Evolutionary conservation across 2,113 vertebrate species (phyloP), one percentile per base, ranked within the genome.

Genomic region (Morone chrysops): DNA sequence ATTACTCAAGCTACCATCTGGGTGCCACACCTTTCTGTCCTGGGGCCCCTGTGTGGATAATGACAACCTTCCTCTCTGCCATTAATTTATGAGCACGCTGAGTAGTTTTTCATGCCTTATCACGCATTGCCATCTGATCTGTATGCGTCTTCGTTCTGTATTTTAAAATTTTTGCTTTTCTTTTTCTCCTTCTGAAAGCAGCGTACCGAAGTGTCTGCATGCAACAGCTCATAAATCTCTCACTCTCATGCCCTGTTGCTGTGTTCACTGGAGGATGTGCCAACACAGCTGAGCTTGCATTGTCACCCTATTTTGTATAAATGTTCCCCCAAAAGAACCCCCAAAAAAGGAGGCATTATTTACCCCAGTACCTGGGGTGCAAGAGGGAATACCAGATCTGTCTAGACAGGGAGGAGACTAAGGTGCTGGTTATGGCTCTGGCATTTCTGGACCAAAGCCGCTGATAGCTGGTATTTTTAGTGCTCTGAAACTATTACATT

Each of bases 1-100:
- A 96, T 98, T 97, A 96, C 96, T 97, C 96, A 96, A 96, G 96
- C 94, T 93, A 94, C 96, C 97, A 97, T 97, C 96, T 97, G 97
- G 96, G 95, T 94, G 95, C 96, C 96, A 96, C 96, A 96, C 97
- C 96, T 96, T 95, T 81, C 70, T 96, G 96, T 96, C 96, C 96
- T 95, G 96, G 95, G 95, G 96, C 94, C 70, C 56, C 63, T 94
- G 95, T 94, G 96, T 94, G 93, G 96, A 96, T 97, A 97, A 97
- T 97, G 96, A 97, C 97, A 97, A 96, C 96, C 96, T 96, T 97
- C 96, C 96, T 96, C 96, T 96, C 94, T 93, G 94, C 96, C 95
- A 95, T 97, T 97, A 97, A 97, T 97, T 96, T 97, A 97, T 94
- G 93, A 96, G 95, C 95, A 91, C 87, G 84, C 87, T 92, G 93